A percentile compares a stretch with the other conserved stretches of the same genome.
These are phyloP conservation scores for Branchinecta lynchi DNA, from an alignment of 1,140 invertebrate genomes.

Conservation along the genomic window DNA sequence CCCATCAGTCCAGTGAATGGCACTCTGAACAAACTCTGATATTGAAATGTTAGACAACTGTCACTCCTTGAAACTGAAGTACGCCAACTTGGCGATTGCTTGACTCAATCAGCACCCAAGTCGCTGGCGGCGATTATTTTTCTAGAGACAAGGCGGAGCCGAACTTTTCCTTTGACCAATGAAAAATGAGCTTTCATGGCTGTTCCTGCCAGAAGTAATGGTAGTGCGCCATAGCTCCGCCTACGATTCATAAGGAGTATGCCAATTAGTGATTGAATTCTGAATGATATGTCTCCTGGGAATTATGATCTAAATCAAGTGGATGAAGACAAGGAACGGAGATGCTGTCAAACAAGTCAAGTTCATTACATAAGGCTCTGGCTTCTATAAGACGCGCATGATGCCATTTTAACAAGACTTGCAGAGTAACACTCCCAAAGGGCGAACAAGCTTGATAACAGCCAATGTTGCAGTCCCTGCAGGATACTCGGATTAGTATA, in stretches of 20 bases:
- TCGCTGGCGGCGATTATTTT: no score
- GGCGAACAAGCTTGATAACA: no score
- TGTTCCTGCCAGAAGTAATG: not conserved
- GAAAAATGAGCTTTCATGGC: no score
- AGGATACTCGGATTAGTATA: no score
- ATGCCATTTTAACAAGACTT: no score
- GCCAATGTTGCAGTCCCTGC: no score
- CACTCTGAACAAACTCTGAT: not conserved
- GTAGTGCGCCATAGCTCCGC: not conserved
- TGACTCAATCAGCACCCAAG: not conserved
- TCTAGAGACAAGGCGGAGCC: no score
- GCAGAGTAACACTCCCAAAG: no score
- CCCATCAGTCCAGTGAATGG: not conserved
- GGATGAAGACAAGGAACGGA: not conserved
- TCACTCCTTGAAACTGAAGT: not conserved
- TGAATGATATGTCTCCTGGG: not conserved
- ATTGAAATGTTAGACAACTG: conserved; percentile 1
- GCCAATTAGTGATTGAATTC: not conserved
- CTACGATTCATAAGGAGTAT: not conserved
- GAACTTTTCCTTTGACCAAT: no score
- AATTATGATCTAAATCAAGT: conserved; percentile 10
- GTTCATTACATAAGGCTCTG: not conserved
- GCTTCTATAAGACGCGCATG: no score
- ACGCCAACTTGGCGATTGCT: not conserved
- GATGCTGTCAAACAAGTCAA: not conserved